Conservation (phyloP, 92 coral and sea anemone species). For the Anthopleura xanthogrammica region DNA sequence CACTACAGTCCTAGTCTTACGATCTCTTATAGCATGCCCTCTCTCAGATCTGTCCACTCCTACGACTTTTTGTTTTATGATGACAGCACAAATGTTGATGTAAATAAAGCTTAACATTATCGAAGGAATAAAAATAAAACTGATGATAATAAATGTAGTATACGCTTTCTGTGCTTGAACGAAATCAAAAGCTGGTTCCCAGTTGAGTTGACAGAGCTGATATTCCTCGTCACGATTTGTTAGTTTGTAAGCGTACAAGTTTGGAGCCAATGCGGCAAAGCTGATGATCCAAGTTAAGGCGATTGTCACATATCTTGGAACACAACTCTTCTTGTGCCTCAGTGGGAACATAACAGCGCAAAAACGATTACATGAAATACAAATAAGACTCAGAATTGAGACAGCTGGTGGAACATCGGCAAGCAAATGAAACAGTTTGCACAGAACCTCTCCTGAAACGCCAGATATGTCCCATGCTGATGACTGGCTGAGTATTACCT, state of each 20-base stretch:
- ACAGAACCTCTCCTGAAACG: slow-evolving; percentile 23
- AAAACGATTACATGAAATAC: slow-evolving; percentile 26
- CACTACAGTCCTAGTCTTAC: slow-evolving; percentile 13
- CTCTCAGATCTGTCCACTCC: slow-evolving; percentile 12
- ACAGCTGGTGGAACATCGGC: slow-evolving; percentile 20
- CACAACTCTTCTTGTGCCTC: not conserved
- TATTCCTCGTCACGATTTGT: not conserved
- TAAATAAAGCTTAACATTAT: slow-evolving; percentile 19
- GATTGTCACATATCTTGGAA: slow-evolving; percentile 3
- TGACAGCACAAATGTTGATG: not conserved
- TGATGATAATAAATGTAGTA: not conserved
- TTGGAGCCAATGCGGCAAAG: slow-evolving; percentile 25
- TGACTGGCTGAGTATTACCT: not conserved
- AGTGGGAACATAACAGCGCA: slow-evolving; percentile 32
- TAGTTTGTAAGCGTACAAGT: slow-evolving; percentile 22
- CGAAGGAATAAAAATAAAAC: slow-evolving; percentile 5
- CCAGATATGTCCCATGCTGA: slow-evolving; percentile 18
- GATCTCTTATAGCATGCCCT: slow-evolving; percentile 15
- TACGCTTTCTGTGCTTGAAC: slow-evolving; percentile 17
- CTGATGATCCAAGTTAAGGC: slow-evolving; percentile 27
- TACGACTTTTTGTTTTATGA: slow-evolving; percentile 20
- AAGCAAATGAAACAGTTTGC: slow-evolving; percentile 22
- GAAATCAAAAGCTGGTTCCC: slow-evolving; percentile 25
- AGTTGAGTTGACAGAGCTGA: not conserved
- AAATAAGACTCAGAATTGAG: slow-evolving; percentile 19